phyloP scores from a whole-genome alignment of 2,888 invertebrate species.

The Liposcelis brunnea region DNA sequence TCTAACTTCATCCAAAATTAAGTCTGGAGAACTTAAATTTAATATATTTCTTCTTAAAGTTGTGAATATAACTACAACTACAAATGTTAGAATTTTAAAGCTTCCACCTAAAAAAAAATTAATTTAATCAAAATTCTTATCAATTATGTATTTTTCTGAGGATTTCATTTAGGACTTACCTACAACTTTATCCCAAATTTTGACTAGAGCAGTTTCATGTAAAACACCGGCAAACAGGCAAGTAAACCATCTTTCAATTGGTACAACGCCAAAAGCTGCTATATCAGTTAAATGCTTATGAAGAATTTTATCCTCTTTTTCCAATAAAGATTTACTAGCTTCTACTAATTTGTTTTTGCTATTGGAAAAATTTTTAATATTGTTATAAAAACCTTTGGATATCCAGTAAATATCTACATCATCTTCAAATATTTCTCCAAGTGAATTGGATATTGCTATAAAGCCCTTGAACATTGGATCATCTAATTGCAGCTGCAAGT shows the following conservation, averaged over 20 bases:
- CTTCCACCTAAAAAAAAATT: not conserved
- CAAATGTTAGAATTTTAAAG: constrained; percentile 55
- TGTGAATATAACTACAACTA: constrained; percentile 54
- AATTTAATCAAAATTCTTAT: too few species aligned
- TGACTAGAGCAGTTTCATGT: constrained; percentile 57
- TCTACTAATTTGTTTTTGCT: constrained; percentile 49
- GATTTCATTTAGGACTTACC: constrained; percentile 42
- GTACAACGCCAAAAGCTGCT: constrained; percentile 42
- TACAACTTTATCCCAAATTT: constrained; percentile 78
- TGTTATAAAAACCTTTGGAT: constrained; percentile 53
- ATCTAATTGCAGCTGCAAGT: constrained; percentile 30
- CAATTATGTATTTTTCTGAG: too few species aligned
- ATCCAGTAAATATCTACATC: constrained; percentile 73
- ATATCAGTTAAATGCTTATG: constrained; percentile 46
- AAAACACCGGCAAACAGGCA: constrained; percentile 69
- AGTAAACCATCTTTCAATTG: constrained; percentile 61
- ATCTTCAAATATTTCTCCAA: constrained; percentile 51
- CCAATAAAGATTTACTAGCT: constrained; percentile 44
- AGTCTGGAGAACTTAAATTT: constrained; percentile 17
- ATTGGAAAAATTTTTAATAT: constrained; percentile 44
- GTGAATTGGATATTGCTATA: constrained; percentile 45
- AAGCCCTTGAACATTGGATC: constrained; percentile 23
- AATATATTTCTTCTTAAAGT: constrained; percentile 49
- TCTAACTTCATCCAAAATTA: not conserved
- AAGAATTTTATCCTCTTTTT: constrained; percentile 54